phyloP scores from a whole-genome alignment of 2,797 vertebrate genomes.

The Brachyalestes nurse region DNA sequence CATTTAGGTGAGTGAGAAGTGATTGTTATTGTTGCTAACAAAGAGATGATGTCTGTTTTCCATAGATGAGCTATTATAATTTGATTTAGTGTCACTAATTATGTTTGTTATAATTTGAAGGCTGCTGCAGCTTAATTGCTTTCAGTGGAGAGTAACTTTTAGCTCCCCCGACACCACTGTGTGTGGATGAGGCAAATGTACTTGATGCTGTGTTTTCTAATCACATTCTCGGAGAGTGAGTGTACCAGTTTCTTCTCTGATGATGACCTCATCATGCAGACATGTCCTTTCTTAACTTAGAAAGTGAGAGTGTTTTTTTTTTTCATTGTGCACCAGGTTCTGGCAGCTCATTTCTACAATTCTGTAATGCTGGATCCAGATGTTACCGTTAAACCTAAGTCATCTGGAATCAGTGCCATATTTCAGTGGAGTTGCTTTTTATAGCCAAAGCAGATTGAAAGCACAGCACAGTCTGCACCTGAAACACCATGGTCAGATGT shows the following conservation, averaged over 20 bases:
- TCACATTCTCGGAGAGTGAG: too few species aligned
- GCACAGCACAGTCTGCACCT: background rate
- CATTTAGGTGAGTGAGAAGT: background rate
- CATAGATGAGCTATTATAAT: background rate
- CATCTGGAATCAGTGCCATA: background rate
- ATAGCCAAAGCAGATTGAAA: slow-evolving; percentile 7
- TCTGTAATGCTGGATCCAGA: background rate
- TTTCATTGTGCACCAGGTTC: background rate
- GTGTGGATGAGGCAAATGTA: background rate
- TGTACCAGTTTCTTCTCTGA: background rate
- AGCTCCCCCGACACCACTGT: background rate
- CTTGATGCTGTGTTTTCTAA: background rate
- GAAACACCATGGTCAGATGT: background rate
- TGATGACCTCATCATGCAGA: background rate
- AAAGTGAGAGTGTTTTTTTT: background rate
- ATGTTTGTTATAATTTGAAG: background rate
- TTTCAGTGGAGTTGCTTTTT: too few species aligned
- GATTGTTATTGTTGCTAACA: too few species aligned
- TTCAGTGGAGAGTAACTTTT: background rate
- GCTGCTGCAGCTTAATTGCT: background rate
- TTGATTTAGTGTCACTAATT: background rate
- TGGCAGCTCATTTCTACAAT: background rate
- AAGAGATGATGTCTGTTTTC: background rate
- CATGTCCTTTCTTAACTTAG: background rate
- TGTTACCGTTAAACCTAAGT: background rate